Evolutionary conservation across 2,888 invertebrate genomes (phyloP).

Genomic region (Drosophila neonasuta): DNA sequence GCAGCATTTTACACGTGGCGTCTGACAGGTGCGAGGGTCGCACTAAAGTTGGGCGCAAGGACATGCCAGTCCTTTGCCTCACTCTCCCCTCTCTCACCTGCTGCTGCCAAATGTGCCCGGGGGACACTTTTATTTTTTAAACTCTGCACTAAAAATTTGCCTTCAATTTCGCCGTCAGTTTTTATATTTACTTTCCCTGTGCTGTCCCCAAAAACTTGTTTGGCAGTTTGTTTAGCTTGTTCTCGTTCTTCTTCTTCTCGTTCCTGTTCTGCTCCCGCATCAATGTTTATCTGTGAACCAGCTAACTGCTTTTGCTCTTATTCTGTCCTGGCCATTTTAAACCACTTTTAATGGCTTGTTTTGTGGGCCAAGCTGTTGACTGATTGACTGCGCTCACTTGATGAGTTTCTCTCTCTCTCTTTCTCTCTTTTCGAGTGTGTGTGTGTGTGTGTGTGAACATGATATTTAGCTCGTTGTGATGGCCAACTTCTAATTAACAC

Average conservation of each 20-base stretch:
- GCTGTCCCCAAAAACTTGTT: slow-evolving; percentile 35
- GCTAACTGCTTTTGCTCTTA: background rate
- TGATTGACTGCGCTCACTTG: slow-evolving; percentile 55
- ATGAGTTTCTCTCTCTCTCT: slow-evolving; percentile 14
- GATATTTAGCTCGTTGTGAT: slow-evolving; percentile 22
- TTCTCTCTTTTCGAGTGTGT: too few relatives aligned
- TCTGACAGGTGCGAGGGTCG: slow-evolving; percentile 54
- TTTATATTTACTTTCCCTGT: slow-evolving; percentile 42
- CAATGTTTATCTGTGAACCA: slow-evolving; percentile 34
- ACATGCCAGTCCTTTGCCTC: slow-evolving; percentile 15
- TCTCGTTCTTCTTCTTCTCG: slow-evolving; percentile 8
- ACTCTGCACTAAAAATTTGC: slow-evolving; percentile 69
- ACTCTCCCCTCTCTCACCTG: background rate
- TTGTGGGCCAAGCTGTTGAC: slow-evolving; percentile 64
- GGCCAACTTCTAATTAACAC: slow-evolving; percentile 48
- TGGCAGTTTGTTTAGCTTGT: slow-evolving; percentile 31
- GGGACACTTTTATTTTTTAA: slow-evolving; percentile 55
- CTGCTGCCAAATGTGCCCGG: slow-evolving; percentile 61
- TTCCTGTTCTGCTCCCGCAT: slow-evolving; percentile 25
- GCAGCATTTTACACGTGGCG: slow-evolving; percentile 64
- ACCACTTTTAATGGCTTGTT: slow-evolving; percentile 70
- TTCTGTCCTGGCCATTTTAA: slow-evolving; percentile 29
- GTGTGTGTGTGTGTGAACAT: slow-evolving; percentile 16
- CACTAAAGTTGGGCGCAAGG: slow-evolving; percentile 40
- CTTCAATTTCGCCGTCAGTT: slow-evolving; percentile 64